phyloP scores from a whole-genome alignment of 2,113 vertebrate species.

The Phocoena phocoena region DNA sequence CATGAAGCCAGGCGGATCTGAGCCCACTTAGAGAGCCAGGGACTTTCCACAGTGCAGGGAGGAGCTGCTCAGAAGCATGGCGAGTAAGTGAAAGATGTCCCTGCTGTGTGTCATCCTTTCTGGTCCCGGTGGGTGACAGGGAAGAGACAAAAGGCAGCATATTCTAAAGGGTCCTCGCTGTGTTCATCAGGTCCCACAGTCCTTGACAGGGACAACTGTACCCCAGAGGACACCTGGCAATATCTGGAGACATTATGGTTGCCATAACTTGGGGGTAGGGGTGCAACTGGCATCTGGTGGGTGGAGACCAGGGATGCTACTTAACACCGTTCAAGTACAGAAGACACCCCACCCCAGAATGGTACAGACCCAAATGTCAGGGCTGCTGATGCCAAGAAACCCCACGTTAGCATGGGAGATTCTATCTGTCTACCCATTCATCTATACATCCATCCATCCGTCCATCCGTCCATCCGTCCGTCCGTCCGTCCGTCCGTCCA shows the following conservation, averaged over 20 bases:
- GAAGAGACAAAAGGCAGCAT: rapidly evolving
- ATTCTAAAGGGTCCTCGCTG: rapidly evolving
- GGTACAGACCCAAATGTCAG: background rate
- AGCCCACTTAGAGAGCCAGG: background rate
- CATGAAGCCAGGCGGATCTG: background rate
- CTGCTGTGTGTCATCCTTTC: rapidly evolving
- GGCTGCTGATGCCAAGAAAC: too few species aligned
- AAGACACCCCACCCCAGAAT: background rate
- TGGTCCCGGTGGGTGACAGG: rapidly evolving
- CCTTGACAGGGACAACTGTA: rapidly evolving
- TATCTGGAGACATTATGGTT: background rate
- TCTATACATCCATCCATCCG: background rate
- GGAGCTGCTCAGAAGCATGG: rapidly evolving
- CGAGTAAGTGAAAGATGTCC: rapidly evolving
- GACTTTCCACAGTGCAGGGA: background rate
- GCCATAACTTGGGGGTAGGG: background rate
- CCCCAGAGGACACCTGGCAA: background rate
- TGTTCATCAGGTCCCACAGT: rapidly evolving
- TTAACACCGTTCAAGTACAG: rapidly evolving
- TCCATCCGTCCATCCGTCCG: too few species aligned
- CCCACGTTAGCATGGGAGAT: background rate
- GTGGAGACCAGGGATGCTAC: rapidly evolving
- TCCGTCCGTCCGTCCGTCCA: too few species aligned
- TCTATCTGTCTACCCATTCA: background rate
- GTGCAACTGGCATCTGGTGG: too few species aligned